phyloP scores from a whole-genome alignment of 2,888 invertebrate genomes.

The Drosophila buzzatii region DNA sequence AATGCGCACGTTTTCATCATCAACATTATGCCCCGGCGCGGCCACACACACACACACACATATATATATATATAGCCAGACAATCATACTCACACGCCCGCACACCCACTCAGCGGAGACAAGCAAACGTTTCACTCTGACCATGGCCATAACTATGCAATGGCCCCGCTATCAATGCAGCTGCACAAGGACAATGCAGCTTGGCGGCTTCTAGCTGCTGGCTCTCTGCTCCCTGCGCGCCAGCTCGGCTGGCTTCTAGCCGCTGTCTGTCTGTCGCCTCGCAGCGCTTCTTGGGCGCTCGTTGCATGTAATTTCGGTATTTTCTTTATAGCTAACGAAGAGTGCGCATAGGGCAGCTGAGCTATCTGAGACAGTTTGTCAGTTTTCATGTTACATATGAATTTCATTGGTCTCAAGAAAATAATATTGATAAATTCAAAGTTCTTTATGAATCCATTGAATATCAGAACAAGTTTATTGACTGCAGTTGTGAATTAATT shows the following conservation, averaged over 20 bases:
- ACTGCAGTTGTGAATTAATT: too few species aligned
- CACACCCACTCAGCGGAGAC: slow-evolving; percentile 26
- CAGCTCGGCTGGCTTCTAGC: not conserved
- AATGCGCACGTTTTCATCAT: slow-evolving; percentile 70
- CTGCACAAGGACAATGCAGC: slow-evolving; percentile 58
- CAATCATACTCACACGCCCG: not conserved
- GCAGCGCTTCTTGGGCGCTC: slow-evolving; percentile 31
- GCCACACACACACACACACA: slow-evolving; percentile 11
- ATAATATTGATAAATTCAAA: too few species aligned
- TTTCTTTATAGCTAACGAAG: slow-evolving; percentile 40
- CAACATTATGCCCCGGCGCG: slow-evolving; percentile 65
- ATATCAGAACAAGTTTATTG: too few species aligned
- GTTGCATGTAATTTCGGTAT: slow-evolving; percentile 57
- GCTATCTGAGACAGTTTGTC: not conserved
- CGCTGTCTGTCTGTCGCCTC: slow-evolving; percentile 14
- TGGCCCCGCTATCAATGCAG: slow-evolving; percentile 60
- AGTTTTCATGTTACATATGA: not conserved
- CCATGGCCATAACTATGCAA: slow-evolving; percentile 57
- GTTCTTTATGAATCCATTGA: too few species aligned
- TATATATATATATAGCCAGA: not conserved
- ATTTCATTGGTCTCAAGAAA: too few species aligned
- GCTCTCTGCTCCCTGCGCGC: not conserved
- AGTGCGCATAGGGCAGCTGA: not conserved
- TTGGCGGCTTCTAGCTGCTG: slow-evolving; percentile 9
- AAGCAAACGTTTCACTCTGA: slow-evolving; percentile 36